Base-by-base conservation (phyloP, 1,140 invertebrate genomes). In the Drosophila lini region DNA sequence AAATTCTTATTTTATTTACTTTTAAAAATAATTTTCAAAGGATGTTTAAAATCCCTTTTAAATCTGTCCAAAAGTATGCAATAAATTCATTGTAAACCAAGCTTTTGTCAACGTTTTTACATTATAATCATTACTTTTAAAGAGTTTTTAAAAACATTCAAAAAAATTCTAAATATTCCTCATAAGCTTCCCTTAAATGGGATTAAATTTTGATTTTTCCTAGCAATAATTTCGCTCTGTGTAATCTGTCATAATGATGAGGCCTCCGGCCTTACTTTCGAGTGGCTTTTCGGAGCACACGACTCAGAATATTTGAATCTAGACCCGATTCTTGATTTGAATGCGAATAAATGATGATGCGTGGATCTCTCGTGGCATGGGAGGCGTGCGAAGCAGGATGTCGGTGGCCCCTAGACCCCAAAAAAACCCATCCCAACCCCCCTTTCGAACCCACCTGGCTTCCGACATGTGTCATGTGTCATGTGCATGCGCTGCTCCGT, bases 321-420 rank as follows among this genome's bases (percentile, higher is more conserved):
- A 16, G 45, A 5, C 36, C 16, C 38, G 68, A 45, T 69, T 34
- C 32, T 31, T 16, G 59, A 71, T 71, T 71, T 71, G 44, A 76
- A 76, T 76, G 73, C 31, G 42, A 77, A 60, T 57, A 77, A 77
- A 77, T 77, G 74, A 76, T 76, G 74, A 55, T 76, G 74, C 74
- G 38, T 64, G 52, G 45, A 38, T 56, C 31, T 34, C 16, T 44
- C 15, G 38, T 40, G 41, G 38, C 32, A 48, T 47, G 63, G 41
- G 50, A 56, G 64, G 41, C 42, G 64, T 71, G 68, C 48, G 52
- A 58, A 40, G 65, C 65, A 71, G 69, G 69, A 70, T 69, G 48
- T 50, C 16, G 48, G 40, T 28, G 40, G 40, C 34, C 48, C 57
- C 3, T 28, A 25, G 7, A 10, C 9, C 16, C 41, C 8, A 5